phyloP scores from a whole-genome alignment of 2,797 vertebrate genomes.

The Rousettus madagascariensis region DNA sequence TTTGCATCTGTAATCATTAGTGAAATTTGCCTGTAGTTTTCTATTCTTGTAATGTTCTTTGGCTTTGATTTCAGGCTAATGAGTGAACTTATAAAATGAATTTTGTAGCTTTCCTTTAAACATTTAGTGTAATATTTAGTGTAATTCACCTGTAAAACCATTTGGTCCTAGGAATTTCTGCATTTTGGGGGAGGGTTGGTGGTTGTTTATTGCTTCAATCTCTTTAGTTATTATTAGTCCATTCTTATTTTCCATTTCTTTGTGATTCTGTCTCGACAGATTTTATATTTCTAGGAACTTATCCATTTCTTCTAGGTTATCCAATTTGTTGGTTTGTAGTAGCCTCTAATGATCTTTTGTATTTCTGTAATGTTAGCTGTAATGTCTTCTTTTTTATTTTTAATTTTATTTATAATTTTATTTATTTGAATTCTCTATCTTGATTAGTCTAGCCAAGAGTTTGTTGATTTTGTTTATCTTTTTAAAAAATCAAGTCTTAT shows the following conservation, averaged over 20 bases:
- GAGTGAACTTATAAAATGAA: neutral
- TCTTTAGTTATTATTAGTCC: neutral
- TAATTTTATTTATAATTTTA: neutral
- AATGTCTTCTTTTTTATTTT: neutral
- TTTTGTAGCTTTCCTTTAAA: neutral
- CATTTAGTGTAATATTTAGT: neutral
- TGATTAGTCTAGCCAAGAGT: neutral
- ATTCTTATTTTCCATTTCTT: neutral
- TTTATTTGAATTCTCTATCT: neutral
- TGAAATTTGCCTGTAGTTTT: neutral
- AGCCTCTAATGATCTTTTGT: neutral
- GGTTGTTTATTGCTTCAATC: neutral
- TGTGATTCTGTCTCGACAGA: neutral
- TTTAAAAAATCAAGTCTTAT: neutral
- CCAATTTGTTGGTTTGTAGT: neutral
- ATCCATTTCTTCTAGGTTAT: neutral
- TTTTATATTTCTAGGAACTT: neutral
- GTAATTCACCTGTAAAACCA: neutral
- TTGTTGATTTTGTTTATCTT: neutral
- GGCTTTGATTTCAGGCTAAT: neutral
- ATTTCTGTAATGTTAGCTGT: neutral
- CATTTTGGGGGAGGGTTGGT: neutral
- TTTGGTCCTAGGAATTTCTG: neutral
- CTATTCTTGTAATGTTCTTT: neutral
- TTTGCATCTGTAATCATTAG: neutral